phyloP scores from a whole-genome alignment of 2,888 invertebrate genomes.

The Lampropteryx suffumata region DNA sequence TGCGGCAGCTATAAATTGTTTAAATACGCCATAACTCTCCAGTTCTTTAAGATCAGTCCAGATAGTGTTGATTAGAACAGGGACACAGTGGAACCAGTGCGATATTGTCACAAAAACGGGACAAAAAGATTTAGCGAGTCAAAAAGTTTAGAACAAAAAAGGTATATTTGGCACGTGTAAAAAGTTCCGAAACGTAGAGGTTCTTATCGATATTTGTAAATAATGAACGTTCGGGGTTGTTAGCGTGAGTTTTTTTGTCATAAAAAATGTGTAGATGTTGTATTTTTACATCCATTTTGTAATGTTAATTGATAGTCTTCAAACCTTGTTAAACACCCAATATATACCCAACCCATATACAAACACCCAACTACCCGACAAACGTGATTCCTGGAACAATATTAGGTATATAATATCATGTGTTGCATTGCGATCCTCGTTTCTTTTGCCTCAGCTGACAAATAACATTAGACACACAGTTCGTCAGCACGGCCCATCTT shows the following conservation, averaged over 20 bases:
- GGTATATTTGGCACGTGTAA: constrained; percentile 56
- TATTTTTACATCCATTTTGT: constrained; percentile 2
- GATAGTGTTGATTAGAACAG: constrained; percentile 79
- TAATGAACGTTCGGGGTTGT: constrained; percentile 64
- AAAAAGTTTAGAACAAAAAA: constrained; percentile 16
- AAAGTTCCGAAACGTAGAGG: constrained; percentile 52
- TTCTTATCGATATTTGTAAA: constrained; percentile 73
- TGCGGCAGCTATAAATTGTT: constrained; percentile 75
- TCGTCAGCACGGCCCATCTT: no score
- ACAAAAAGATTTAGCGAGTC: constrained; percentile 16
- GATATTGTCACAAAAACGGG: constrained; percentile 23
- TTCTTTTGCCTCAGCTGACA: no score
- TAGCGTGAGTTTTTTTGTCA: constrained; percentile 52
- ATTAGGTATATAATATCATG: no score
- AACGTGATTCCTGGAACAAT: no score
- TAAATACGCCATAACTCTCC: constrained; percentile 79
- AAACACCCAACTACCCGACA: no score
- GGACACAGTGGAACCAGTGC: constrained; percentile 51
- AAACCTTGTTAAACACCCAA: constrained; percentile 4
- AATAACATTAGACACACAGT: no score
- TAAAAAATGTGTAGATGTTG: constrained; percentile 18
- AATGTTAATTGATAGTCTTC: background rate
- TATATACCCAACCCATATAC: no score
- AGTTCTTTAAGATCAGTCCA: constrained; percentile 66
- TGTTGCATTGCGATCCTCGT: no score